Conservation (phyloP, 1,140 invertebrate species). For the Paraescarpia echinospica region DNA sequence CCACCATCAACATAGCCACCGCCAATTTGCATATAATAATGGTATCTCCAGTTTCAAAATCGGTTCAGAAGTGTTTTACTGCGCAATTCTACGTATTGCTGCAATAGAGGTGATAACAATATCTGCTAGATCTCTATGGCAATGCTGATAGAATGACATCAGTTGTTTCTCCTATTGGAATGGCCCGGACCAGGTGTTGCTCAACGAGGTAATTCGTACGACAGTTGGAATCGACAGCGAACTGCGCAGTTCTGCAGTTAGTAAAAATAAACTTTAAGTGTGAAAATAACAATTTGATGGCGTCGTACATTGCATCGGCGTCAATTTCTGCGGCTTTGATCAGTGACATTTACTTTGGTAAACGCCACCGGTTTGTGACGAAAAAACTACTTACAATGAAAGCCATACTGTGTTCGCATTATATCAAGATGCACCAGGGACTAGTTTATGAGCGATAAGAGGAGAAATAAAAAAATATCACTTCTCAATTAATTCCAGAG, state of each 20-base stretch:
- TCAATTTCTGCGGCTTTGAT: background rate
- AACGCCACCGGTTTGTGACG: background rate
- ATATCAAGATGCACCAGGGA: background rate
- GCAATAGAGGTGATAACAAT: no score
- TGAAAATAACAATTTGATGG: background rate
- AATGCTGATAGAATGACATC: no score
- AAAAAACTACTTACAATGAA: background rate
- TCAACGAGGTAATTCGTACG: no score
- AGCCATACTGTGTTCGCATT: background rate
- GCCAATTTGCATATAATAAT: no score
- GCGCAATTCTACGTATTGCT: no score
- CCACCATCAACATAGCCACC: no score
- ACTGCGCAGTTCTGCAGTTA: no score
- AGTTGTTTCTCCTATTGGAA: no score
- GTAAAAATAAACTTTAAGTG: background rate
- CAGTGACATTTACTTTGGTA: background rate
- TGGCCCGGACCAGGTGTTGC: no score
- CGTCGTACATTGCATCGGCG: background rate
- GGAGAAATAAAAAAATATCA: background rate
- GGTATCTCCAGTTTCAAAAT: no score
- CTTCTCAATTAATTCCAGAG: background rate
- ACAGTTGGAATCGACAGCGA: background rate
- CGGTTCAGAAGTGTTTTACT: no score
- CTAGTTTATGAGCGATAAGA: background rate
- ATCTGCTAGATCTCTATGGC: no score